Evolutionary conservation across 2,113 vertebrate genomes (phyloP).

Genomic region (Crotalus viridis): DNA sequence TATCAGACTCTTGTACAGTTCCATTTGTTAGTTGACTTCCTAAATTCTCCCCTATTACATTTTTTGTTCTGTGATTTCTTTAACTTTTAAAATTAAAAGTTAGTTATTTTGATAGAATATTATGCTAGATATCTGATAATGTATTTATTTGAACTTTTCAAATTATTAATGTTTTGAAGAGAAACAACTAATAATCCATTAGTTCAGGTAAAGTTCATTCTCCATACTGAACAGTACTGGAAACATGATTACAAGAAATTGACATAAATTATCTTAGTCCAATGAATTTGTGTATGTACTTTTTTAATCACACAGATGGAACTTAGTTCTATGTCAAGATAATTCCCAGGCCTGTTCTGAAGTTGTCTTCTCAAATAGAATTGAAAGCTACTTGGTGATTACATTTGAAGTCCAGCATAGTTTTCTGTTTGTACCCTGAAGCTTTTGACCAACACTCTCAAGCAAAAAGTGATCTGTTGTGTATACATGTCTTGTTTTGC

Average conservation of each 20-base stretch:
- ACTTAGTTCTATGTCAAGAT: neutral
- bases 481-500: conserved; percentile 51
- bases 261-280: neutral
- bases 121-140: neutral
- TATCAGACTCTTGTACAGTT: neutral
- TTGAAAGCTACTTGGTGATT: neutral
- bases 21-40: neutral
- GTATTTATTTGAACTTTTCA: neutral
- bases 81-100: neutral
- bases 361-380: neutral
- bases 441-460: conserved; percentile 21
- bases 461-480: conserved; percentile 45
- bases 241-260: neutral
- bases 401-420: neutral
- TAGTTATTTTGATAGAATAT: neutral
- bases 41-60: neutral
- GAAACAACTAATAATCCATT: neutral
- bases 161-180: neutral
- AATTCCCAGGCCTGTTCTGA: neutral
- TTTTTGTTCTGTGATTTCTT: neutral
- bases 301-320: neutral
- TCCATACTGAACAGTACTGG: neutral
- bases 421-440: neutral
- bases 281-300: neutral
- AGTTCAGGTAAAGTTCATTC: neutral